phyloP scores from a whole-genome alignment of 2,888 invertebrate genomes.

The Monopis laevigella region DNA sequence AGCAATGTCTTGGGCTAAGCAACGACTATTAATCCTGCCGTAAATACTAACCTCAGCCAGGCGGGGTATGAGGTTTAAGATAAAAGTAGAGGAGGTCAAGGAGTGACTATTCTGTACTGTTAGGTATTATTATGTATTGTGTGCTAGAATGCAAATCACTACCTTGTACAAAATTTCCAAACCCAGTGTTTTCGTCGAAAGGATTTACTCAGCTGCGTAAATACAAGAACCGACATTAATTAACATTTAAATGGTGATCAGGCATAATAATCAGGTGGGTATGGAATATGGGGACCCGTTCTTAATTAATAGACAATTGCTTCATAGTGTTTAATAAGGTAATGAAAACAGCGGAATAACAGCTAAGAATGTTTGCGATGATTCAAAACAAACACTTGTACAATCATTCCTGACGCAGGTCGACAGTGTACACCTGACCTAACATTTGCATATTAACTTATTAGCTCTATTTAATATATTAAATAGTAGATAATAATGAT shows the following conservation, averaged over 20 bases:
- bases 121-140: no score
- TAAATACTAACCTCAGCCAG: no score
- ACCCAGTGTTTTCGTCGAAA: no score
- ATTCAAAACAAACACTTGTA: conserved; percentile 1
- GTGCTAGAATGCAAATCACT: no score
- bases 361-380: conserved; percentile 6
- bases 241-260: conserved; percentile 65
- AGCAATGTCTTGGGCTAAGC: no score
- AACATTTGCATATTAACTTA: neutral
- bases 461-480: no score
- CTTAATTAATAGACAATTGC: conserved; percentile 57
- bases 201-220: conserved; percentile 38
- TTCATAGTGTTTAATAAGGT: conserved; percentile 14
- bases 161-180: no score
- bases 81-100: no score
- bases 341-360: conserved; percentile 5
- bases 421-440: neutral
- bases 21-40: no score
- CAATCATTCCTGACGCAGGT: conserved; percentile 8
- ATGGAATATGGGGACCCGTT: conserved; percentile 38
- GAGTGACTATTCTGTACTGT: no score
- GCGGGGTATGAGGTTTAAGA: no score
- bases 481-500: no score
- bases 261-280: conserved; percentile 61
- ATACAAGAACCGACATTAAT: conserved; percentile 62